A percentile compares a stretch with the other conserved stretches of the same genome.
Conservation (phyloP, 2,797 vertebrate species). For the Chloroceryle amazona region DNA sequence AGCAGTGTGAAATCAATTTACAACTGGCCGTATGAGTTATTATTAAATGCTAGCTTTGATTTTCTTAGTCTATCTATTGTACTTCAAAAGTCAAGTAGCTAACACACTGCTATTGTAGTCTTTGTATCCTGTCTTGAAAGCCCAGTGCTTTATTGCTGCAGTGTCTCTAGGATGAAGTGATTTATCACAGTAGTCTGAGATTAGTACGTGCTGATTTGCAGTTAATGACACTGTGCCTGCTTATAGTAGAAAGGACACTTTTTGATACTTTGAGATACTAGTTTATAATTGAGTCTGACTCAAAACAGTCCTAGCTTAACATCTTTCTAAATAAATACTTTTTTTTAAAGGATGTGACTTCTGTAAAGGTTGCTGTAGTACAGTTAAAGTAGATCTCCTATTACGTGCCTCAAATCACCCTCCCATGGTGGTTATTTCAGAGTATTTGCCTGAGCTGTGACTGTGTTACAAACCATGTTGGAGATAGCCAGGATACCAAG, state of each 20-base stretch:
- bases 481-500: neutral
- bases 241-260: neutral
- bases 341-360: neutral
- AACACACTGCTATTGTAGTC: neutral
- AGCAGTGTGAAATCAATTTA: neutral
- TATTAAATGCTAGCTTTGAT: neutral
- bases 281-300: neutral
- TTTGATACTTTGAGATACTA: neutral
- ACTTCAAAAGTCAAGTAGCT: neutral
- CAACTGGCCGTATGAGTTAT: neutral
- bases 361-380: neutral
- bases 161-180: neutral
- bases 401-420: neutral
- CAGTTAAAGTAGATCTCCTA: neutral
- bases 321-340: neutral
- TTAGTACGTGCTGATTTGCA: neutral
- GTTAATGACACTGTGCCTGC: neutral
- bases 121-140: neutral
- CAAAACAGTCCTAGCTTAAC: neutral
- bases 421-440: neutral
- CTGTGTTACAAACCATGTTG: neutral
- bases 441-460: neutral
- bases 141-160: neutral
- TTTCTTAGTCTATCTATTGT: neutral
- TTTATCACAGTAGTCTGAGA: neutral